Evolutionary conservation across 2,113 vertebrate genomes (phyloP), one percentile per base, ranked within the genome.

Genomic region (Polypterus bichir): DNA sequence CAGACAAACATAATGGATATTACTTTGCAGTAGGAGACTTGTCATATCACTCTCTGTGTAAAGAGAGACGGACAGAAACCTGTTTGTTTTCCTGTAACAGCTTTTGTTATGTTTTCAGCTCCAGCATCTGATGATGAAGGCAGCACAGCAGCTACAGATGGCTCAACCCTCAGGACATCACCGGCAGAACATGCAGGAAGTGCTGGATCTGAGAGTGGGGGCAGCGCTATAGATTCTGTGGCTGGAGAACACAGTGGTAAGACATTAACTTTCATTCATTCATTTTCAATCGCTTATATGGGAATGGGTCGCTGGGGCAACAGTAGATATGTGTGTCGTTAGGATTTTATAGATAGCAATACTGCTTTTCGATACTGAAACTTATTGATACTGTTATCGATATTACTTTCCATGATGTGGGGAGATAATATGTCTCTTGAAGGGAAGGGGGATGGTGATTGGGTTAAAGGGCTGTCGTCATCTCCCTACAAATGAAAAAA

Each of bases 111-210:
- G 86, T 89, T 93, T 91, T 85, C 85, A 99, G 96, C 96, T 89
- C 96, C 95, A 83, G 96, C 96, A 54, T 99, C 96, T 7, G 96
- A 99, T 7, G 96, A 99, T 8, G 96, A 99, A 73, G 96, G 96
- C 83, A 98, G 95, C 84, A 99, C 96, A 2, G 94, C 95, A 4
- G 96, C 96, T 3, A 99, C 95, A 0, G 96, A 99, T 6, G 96
- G 96, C 70, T 99, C 96, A 3, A 99, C 95, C 0, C 85, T 99
- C 65, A 87, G 96, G 65, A 99, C 96, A 1, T 99, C 96, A 1
- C 96, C 96, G 4, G 96, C 96, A 0, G 96, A 99, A 78, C 96
- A 98, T 0, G 96, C 93, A 0, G 96, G 96, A 64, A 98, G 96
- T 6, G 94, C 97, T 81, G 95, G 96, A 76, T 99, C 96, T 0